A percentile compares a stretch with the other conserved stretches of the same genome.
Conservation (phyloP, 2,888 invertebrate species). For the Apoderus coryli region DNA sequence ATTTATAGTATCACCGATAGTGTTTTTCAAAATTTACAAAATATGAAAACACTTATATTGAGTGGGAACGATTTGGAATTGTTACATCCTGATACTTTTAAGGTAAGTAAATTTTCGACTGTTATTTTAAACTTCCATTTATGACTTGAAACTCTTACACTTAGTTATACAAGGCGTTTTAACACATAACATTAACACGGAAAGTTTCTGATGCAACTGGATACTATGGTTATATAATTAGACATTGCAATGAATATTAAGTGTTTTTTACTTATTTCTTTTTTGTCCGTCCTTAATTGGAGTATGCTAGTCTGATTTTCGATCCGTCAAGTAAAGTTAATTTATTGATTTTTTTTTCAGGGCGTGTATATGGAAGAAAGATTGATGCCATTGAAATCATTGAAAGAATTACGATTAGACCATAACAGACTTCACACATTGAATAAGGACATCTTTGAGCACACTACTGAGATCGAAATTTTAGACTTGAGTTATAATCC, state of each 20-base stretch:
- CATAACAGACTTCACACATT: conserved; percentile 56
- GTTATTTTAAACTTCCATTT: too few relatives aligned
- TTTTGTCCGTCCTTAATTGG: too few relatives aligned
- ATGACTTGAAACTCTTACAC: too few relatives aligned
- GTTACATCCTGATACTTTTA: conserved; percentile 49
- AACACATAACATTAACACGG: too few relatives aligned
- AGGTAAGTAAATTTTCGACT: conserved; percentile 36
- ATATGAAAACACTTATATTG: conserved; percentile 49
- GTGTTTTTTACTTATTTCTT: too few relatives aligned
- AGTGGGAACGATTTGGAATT: conserved; percentile 51
- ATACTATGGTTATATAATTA: too few relatives aligned
- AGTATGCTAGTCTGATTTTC: too few relatives aligned
- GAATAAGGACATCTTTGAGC: conserved; percentile 61
- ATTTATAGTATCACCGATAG: conserved; percentile 45
- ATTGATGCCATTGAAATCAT: conserved; percentile 42
- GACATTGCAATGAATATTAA: too few relatives aligned
- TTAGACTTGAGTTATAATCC: conserved; percentile 64
- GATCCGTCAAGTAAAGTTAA: too few relatives aligned
- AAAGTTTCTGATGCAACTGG: too few relatives aligned
- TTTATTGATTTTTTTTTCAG: conserved; percentile 29
- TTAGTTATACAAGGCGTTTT: too few relatives aligned
- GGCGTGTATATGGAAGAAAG: conserved; percentile 41
- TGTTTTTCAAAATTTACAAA: conserved; percentile 48
- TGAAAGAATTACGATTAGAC: conserved; percentile 49
- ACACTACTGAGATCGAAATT: conserved; percentile 46